A percentile compares a stretch with the other conserved stretches of the same genome.
Conservation (phyloP, 2,113 vertebrate species). For the Chaetodon auriga region DNA sequence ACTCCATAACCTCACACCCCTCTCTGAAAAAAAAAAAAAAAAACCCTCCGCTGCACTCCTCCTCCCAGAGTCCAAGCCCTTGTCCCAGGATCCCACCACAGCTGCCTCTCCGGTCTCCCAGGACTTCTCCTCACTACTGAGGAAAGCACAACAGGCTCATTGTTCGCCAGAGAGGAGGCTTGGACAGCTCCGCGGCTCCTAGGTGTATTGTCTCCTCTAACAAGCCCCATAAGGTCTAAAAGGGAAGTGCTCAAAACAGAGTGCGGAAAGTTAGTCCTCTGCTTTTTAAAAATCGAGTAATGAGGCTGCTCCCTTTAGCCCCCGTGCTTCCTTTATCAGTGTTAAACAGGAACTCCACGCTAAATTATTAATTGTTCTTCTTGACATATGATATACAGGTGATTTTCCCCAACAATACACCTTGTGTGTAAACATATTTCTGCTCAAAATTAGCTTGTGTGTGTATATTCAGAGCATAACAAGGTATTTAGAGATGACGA, state of each 20-base stretch:
- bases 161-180: constrained; percentile 78
- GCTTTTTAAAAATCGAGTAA: constrained; percentile 74
- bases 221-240: constrained; percentile 73
- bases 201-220: constrained; percentile 77
- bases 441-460: too few species aligned
- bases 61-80: constrained; percentile 68
- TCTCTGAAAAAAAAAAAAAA: constrained; percentile 51
- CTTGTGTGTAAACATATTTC: not conserved
- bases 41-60: constrained; percentile 53
- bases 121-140: constrained; percentile 77
- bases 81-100: constrained; percentile 80
- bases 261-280: constrained; percentile 59
- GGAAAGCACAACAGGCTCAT: constrained; percentile 85
- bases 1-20: constrained; percentile 71
- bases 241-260: constrained; percentile 53
- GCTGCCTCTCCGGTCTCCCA: constrained; percentile 83
- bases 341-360: not conserved
- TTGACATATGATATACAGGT: not conserved
- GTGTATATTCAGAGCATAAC: too few species aligned
- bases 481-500: too few species aligned
- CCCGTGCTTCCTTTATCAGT: not conserved
- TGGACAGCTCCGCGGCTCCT: constrained; percentile 70
- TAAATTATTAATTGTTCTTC: not conserved
- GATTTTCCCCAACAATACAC: not conserved
- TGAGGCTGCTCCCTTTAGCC: constrained; percentile 70